phyloP scores from a whole-genome alignment of 2,797 vertebrate genomes.

The Mormyrus proboscirostris region DNA sequence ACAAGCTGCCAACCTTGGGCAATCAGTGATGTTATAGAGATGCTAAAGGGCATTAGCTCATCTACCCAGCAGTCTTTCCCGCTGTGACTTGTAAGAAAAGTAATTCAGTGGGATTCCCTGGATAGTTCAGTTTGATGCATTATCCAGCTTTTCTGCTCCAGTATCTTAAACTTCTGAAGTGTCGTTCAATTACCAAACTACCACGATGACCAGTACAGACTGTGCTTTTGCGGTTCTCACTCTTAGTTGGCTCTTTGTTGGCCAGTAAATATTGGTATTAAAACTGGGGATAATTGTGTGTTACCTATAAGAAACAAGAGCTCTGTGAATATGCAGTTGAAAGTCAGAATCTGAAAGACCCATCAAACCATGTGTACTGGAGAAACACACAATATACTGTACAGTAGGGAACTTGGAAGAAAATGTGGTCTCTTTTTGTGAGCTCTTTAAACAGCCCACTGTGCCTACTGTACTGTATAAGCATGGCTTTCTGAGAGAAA shows the following conservation, averaged over 20 bases:
- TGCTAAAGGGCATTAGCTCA: not conserved
- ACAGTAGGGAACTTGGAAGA: not conserved
- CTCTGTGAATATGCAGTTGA: not conserved
- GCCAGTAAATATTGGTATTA: not conserved
- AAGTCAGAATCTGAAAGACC: not conserved
- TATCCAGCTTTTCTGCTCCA: not conserved
- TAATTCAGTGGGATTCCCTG: not conserved
- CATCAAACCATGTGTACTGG: not conserved
- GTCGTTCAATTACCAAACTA: not conserved
- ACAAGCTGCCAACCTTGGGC: not conserved
- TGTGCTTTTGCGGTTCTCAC: not conserved
- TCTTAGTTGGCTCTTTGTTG: not conserved
- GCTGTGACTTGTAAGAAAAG: not conserved
- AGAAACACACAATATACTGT: not conserved
- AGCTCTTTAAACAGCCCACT: not conserved
- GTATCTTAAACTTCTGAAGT: not conserved
- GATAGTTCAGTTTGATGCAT: not conserved
- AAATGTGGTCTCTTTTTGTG: not conserved
- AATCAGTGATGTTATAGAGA: not conserved
- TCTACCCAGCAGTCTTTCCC: not conserved
- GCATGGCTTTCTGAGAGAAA: not conserved
- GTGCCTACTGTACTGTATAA: not conserved
- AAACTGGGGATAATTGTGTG: not conserved
- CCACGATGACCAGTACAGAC: not conserved
- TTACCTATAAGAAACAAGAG: not conserved